Evolutionary conservation across 2,113 vertebrate species (phyloP), one percentile per base, ranked within the genome.

Genomic region (Chascanopsetta lugubris): DNA sequence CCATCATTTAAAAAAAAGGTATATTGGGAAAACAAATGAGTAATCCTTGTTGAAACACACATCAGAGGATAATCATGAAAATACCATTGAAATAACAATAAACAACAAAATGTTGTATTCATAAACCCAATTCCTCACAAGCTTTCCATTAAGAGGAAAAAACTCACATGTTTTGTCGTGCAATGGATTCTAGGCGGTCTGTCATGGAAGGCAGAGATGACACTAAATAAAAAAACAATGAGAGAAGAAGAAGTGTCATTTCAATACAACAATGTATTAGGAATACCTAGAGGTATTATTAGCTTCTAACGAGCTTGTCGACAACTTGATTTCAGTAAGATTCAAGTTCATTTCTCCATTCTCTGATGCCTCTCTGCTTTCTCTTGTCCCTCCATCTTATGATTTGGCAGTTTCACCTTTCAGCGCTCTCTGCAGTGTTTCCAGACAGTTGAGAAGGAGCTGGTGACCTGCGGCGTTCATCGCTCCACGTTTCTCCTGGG

Each of bases 141-240:
- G 12, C 12, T n/a, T n/a, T 8, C 15, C 3, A 6, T 6, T 47
- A 42, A n/a, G n/a, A n/a, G n/a, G n/a, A 18, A 7, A 42, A 11
- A 27, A 89, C 94, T 62, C 79, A 99, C 97, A 97, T 93, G 70
- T 97, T 96, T 62, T 99, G 97, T 62, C 96, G 91, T 54, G 97
- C 97, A 56, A 99, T 99, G 27, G 97, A 98, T 86, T 99, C 97
- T 42, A 99, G 83, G 46, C 96, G 96, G 72, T 98, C 97, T 0
- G 96, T 99, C 97, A 99, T 99, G 60, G 97, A 95, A 29, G 96
- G 93, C 78, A 98, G 89, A 22, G 97, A 98, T 5, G 96, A 96
- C 6, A 99, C 97, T 99, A 65, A n/a, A 69, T 73, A 60, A 60
- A 2, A 73, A 36, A 13, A 17, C 4, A 60, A n/a, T n/a, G n/a